phyloP scores from a whole-genome alignment of 2,113 vertebrate genomes.

The Platycercus adscitus region DNA sequence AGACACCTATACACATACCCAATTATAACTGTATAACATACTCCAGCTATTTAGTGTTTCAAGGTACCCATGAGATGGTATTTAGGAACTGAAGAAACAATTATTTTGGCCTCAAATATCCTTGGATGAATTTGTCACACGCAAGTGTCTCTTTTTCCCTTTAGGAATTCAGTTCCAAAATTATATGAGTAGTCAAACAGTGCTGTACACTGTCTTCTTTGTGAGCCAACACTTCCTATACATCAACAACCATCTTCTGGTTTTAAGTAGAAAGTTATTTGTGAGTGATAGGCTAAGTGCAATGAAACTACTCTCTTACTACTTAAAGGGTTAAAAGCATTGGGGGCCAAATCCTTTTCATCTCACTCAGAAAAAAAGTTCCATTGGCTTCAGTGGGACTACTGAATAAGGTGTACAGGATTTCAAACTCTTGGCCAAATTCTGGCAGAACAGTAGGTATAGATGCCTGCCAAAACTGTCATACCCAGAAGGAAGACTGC shows the following conservation, averaged over 20 bases:
- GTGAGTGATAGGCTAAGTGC: slow-evolving; percentile 48
- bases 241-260: not conserved
- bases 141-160: not conserved
- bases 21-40: not conserved
- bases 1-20: not conserved
- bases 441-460: not conserved
- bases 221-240: not conserved
- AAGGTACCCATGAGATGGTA: not conserved
- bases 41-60: not conserved
- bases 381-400: not conserved
- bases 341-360: slow-evolving; percentile 60
- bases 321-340: slow-evolving; percentile 58
- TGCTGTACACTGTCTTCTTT: not conserved
- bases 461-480: not conserved
- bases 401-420: slow-evolving; percentile 47
- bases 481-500: not conserved
- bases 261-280: slow-evolving; percentile 21
- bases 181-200: not conserved
- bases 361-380: slow-evolving; percentile 26
- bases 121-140: not conserved
- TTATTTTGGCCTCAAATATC: not conserved
- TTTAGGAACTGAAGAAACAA: not conserved
- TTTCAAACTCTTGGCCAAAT: slow-evolving; percentile 46
- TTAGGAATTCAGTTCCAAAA: not conserved
- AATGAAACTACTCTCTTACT: slow-evolving; percentile 45